Percentiles rank a stretch among this genome's conserved stretches.
Conservation (phyloP, 2,888 invertebrate species). For the Lymantria monacha region DNA sequence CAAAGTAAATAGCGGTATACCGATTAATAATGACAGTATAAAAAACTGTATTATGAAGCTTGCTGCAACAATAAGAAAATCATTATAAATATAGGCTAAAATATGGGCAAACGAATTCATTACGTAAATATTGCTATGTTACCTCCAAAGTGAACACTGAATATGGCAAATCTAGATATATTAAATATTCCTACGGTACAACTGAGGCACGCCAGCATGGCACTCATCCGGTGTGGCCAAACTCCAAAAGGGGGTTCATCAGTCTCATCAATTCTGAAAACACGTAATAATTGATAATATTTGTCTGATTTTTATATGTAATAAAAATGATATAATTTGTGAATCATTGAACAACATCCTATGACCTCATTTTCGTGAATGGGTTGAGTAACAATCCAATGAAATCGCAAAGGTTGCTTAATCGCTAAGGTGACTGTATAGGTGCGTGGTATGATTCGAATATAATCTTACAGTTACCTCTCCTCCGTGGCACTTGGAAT, state of each 20-base stretch:
- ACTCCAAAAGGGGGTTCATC: slow-evolving; percentile 71
- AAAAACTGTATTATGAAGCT: slow-evolving; percentile 95
- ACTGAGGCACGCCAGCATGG: slow-evolving; percentile 90
- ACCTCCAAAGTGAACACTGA: slow-evolving; percentile 94
- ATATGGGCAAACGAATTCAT: slow-evolving; percentile 20
- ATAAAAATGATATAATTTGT: slow-evolving; percentile 10
- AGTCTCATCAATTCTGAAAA: slow-evolving; percentile 68
- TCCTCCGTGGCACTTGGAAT: slow-evolving; percentile 57
- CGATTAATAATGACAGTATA: slow-evolving; percentile 89
- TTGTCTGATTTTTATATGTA: slow-evolving; percentile 3
- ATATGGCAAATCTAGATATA: slow-evolving; percentile 92
- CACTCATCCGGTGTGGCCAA: slow-evolving; percentile 84
- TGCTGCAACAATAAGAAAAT: slow-evolving; percentile 77
- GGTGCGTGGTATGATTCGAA: slow-evolving; percentile 6
- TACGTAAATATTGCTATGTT: slow-evolving; percentile 41
- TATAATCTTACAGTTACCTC: slow-evolving; percentile 47
- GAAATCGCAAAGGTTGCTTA: slow-evolving; percentile 21
- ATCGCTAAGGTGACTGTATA: slow-evolving; percentile 8
- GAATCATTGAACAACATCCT: slow-evolving; percentile 37
- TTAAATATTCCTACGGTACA: slow-evolving; percentile 95
- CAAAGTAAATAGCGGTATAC: slow-evolving; percentile 92
- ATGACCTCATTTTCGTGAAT: slow-evolving; percentile 41
- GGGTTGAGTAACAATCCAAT: slow-evolving; percentile 25
- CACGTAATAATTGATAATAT: slow-evolving; percentile 4
- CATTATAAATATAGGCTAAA: slow-evolving; percentile 14